phyloP scores from a whole-genome alignment of 35 echinoderm and acorn worm genomes.

The Heliocidaris tuberculata region DNA sequence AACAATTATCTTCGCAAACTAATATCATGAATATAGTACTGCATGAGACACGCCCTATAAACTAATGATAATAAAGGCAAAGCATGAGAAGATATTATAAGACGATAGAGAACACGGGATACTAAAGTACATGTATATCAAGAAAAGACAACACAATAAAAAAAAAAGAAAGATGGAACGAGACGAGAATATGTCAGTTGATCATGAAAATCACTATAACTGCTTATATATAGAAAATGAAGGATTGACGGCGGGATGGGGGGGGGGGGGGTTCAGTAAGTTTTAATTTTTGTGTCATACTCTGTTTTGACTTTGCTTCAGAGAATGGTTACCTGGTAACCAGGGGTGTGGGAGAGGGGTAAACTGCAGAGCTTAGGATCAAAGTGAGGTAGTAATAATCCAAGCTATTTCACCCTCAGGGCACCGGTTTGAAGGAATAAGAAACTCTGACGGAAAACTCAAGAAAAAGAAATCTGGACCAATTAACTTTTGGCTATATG shows the following conservation, averaged over 20 bases:
- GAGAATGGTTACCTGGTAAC: slow-evolving; percentile 16
- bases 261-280: neutral
- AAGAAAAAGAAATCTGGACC: slow-evolving; percentile 19
- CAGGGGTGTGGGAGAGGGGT: neutral
- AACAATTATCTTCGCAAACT: no score
- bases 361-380: slow-evolving; percentile 5
- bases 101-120: no score
- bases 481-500: slow-evolving; percentile 38
- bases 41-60: no score
- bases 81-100: no score
- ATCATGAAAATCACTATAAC: no score
- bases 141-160: no score
- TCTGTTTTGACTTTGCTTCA: slow-evolving; percentile 1
- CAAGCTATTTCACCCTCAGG: neutral
- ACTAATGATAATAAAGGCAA: no score
- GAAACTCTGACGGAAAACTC: neutral
- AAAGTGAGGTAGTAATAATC: neutral
- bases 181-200: no score
- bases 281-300: neutral
- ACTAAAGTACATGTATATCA: no score
- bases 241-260: neutral
- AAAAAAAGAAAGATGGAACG: no score
- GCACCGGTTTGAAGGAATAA: neutral
- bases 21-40: no score
- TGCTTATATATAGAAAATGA: no score